Percentiles rank a stretch among this genome's conserved stretches.
These are phyloP conservation scores for Philopotamus ludificatus DNA, from an alignment of 1,140 invertebrate genomes.

Conservation along the genomic window DNA sequence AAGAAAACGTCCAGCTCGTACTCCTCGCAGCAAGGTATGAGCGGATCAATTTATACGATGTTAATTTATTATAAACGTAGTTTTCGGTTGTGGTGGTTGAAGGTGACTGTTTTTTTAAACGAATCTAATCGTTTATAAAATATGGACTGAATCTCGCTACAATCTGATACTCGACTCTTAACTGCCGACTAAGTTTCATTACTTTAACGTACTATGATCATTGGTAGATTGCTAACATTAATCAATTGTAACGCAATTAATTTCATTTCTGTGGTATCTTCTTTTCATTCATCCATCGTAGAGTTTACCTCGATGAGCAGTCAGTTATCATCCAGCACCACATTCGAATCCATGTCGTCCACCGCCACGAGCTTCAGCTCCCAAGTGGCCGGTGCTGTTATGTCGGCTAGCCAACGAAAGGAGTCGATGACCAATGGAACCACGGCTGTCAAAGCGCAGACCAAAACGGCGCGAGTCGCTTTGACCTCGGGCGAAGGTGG, in stretches of 20 bases:
- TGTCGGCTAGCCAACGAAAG: conserved; percentile 48
- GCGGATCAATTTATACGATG: conserved; percentile 7
- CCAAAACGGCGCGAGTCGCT: conserved; percentile 40
- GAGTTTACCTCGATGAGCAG: conserved; percentile 60
- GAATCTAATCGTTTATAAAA: background rate
- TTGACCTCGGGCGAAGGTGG: conserved; percentile 50
- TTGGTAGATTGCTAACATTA: conserved; percentile 23
- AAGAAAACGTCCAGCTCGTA: conserved; percentile 57
- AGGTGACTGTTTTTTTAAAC: too few relatives aligned
- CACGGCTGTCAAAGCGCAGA: conserved; percentile 47
- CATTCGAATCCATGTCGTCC: conserved; percentile 53
- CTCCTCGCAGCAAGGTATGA: conserved; percentile 60
- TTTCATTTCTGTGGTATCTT: conserved; percentile 32
- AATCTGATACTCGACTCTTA: background rate
- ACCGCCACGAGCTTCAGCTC: conserved; percentile 38
- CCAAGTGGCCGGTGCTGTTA: conserved; percentile 46
- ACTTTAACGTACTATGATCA: too few relatives aligned
- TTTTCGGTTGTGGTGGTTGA: too few relatives aligned
- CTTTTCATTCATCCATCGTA: conserved; percentile 44
- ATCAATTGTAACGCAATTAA: conserved; percentile 33
- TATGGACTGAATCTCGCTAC: background rate
- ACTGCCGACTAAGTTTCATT: conserved; percentile 28
- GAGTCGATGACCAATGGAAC: conserved; percentile 49
- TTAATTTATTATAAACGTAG: too few relatives aligned
- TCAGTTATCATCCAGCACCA: conserved; percentile 53